These are phyloP conservation scores for Meteorus colon DNA, from an alignment of 2,888 invertebrate species.

Conservation along the genomic window DNA sequence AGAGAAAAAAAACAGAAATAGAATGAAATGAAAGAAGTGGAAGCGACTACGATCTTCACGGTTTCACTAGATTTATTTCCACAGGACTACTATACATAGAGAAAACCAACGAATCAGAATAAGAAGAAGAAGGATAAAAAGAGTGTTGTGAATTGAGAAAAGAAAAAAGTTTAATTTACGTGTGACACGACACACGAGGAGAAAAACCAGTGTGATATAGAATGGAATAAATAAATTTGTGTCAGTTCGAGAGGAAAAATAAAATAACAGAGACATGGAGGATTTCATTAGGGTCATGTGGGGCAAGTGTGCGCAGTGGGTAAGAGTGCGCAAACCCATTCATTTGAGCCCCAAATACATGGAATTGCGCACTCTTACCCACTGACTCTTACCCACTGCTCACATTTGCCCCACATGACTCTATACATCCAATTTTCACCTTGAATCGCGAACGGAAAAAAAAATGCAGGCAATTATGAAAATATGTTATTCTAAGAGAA, in stretches of 20 bases:
- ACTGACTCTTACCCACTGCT: too few relatives aligned
- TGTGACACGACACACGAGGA: background rate
- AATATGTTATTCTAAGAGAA: too few relatives aligned
- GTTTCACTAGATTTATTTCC: slow-evolving; percentile 39
- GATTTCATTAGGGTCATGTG: too few relatives aligned
- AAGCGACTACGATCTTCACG: slow-evolving; percentile 30
- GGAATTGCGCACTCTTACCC: too few relatives aligned
- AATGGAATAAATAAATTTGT: slow-evolving; percentile 10
- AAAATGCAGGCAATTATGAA: too few relatives aligned
- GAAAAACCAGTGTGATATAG: slow-evolving; percentile 19
- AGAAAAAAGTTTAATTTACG: slow-evolving; percentile 32
- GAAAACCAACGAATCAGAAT: slow-evolving; percentile 24
- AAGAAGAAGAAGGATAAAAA: slow-evolving; percentile 1
- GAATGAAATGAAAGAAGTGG: slow-evolving; percentile 23
- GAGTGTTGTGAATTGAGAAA: slow-evolving; percentile 27
- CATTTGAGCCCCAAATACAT: too few relatives aligned
- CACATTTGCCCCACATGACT: too few relatives aligned
- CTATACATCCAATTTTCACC: too few relatives aligned
- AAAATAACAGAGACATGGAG: background rate
- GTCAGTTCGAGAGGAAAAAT: background rate
- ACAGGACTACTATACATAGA: slow-evolving; percentile 7
- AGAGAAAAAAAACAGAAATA: slow-evolving; percentile 46
- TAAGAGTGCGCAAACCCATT: too few relatives aligned
- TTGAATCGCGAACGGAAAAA: too few relatives aligned
- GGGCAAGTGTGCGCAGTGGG: too few relatives aligned